These are phyloP conservation scores for Mellilla xanthometata DNA, from an alignment of 2,888 invertebrate species.

Conservation along the genomic window DNA sequence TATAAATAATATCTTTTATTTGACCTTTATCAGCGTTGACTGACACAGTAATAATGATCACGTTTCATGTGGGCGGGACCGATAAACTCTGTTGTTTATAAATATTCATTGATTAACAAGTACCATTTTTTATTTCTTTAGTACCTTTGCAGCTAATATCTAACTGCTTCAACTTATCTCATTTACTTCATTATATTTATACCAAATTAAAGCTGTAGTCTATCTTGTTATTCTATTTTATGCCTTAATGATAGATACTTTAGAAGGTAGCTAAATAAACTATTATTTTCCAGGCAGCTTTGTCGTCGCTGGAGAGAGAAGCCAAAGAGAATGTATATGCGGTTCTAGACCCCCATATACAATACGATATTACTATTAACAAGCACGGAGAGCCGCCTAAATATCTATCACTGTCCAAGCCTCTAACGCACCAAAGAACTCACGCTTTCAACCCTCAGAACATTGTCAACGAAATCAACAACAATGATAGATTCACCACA, in stretches of 20 bases:
- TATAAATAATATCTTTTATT: too few species aligned
- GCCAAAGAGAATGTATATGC: slow-evolving; percentile 82
- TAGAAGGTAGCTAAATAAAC: not conserved
- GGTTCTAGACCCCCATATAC: slow-evolving; percentile 79
- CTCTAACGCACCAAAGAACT: slow-evolving; percentile 77
- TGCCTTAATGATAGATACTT: too few species aligned
- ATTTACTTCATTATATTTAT: too few species aligned
- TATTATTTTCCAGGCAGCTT: slow-evolving; percentile 62
- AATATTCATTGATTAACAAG: not conserved
- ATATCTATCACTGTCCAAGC: slow-evolving; percentile 77
- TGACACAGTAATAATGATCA: not conserved
- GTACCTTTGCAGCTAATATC: not conserved
- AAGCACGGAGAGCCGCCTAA: slow-evolving; percentile 79
- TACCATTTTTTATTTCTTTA: not conserved
- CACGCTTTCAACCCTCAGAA: slow-evolving; percentile 67
- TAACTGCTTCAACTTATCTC: too few species aligned
- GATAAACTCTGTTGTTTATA: not conserved
- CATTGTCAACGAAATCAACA: slow-evolving; percentile 61
- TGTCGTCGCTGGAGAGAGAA: slow-evolving; percentile 76
- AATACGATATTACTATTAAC: slow-evolving; percentile 80
- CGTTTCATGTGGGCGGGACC: not conserved
- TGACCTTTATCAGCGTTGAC: too few species aligned
- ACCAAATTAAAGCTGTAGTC: too few species aligned
- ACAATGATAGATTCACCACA: slow-evolving; percentile 60
- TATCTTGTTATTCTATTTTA: too few species aligned